Conservation (phyloP, 1,140 invertebrate species). For the Rhynchophorus ferrugineus region DNA sequence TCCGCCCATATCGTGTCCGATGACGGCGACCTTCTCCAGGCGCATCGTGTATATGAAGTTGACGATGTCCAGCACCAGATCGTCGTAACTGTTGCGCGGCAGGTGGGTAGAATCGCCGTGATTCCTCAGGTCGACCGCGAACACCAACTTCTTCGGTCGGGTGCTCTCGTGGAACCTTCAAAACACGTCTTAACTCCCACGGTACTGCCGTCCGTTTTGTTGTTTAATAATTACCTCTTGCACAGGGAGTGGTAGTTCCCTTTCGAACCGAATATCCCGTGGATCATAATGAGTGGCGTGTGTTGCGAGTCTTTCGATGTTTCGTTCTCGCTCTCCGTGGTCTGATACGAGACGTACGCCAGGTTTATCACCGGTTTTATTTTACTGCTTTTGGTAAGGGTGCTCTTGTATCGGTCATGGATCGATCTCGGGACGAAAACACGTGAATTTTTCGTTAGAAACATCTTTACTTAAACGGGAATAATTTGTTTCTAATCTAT, state of each 20-base stretch:
- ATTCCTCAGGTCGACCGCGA: slow-evolving; percentile 79
- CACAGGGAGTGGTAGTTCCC: slow-evolving; percentile 75
- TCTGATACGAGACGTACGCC: slow-evolving; percentile 27
- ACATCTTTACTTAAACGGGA: too few relatives aligned
- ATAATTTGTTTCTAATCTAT: too few relatives aligned
- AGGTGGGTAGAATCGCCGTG: slow-evolving; percentile 85
- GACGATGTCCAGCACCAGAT: slow-evolving; percentile 66
- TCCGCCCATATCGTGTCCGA: slow-evolving; percentile 91
- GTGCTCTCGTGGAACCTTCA: slow-evolving; percentile 48
- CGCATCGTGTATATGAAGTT: slow-evolving; percentile 53
- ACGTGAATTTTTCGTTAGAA: too few relatives aligned
- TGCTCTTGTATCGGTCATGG: slow-evolving; percentile 10
- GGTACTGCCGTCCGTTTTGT: too few relatives aligned
- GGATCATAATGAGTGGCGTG: slow-evolving; percentile 37
- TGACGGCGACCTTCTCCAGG: slow-evolving; percentile 54
- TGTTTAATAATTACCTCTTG: slow-evolving; percentile 52
- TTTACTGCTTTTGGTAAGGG: slow-evolving; percentile 7
- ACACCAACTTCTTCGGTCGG: slow-evolving; percentile 50
- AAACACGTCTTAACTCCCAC: too few relatives aligned
- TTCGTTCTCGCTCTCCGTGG: slow-evolving; percentile 12
- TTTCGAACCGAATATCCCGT: slow-evolving; percentile 80
- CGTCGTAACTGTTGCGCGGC: slow-evolving; percentile 57
- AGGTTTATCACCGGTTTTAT: slow-evolving; percentile 16
- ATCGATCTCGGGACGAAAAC: too few relatives aligned
- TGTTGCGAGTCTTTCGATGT: slow-evolving; percentile 3